Percentiles rank a stretch among this genome's conserved stretches.
These are phyloP conservation scores for Pteropus rufus DNA, from an alignment of 2,797 vertebrate species.

Conservation along the genomic window DNA sequence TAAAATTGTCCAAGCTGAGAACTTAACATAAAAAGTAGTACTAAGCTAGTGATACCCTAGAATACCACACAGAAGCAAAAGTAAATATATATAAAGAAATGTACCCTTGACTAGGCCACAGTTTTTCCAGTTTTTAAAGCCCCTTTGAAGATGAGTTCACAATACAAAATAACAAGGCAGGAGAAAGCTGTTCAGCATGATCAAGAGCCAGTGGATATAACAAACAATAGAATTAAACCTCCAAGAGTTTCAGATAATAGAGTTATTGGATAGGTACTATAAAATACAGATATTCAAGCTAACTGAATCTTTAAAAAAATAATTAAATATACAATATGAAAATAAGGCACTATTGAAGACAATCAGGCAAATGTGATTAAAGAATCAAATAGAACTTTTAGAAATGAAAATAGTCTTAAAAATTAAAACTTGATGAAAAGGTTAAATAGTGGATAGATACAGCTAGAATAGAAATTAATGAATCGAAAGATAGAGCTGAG, in stretches of 20 bases:
- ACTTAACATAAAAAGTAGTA: neutral
- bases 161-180: neutral
- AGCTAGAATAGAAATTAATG: neutral
- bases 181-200: neutral
- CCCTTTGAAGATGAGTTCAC: neutral
- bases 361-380: neutral
- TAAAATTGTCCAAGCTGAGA: neutral
- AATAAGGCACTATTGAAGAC: neutral
- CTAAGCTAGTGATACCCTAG: neutral
- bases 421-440: neutral
- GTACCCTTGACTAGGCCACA: neutral
- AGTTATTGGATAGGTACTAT: neutral
- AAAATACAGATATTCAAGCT: neutral
- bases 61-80: neutral
- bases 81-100: neutral
- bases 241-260: neutral
- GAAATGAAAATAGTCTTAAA: constrained; percentile 1
- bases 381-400: neutral
- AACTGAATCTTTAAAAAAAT: neutral
- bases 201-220: neutral
- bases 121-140: neutral
- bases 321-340: neutral
- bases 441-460: neutral
- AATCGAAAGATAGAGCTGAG: neutral
- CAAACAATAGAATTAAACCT: neutral